phyloP scores from a whole-genome alignment of 2,888 invertebrate species.

The Dynastes maya region DNA sequence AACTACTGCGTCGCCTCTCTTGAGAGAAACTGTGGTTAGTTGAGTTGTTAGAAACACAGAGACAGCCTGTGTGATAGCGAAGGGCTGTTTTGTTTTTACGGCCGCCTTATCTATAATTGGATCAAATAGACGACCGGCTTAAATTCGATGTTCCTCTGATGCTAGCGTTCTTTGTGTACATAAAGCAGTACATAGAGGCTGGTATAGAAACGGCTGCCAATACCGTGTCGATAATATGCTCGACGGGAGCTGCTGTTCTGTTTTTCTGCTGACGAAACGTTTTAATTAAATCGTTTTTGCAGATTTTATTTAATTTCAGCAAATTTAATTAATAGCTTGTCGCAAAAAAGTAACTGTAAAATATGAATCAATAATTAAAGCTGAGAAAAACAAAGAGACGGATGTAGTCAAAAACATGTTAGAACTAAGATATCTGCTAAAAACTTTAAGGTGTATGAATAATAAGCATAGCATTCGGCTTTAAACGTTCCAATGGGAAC shows the following conservation, averaged over 20 bases:
- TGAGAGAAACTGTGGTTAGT: slow-evolving; percentile 59
- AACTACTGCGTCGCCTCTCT: slow-evolving; percentile 48
- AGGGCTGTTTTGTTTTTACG: slow-evolving; percentile 65
- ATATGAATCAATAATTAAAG: neutral
- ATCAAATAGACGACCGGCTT: slow-evolving; percentile 62
- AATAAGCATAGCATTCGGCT: too few relatives aligned
- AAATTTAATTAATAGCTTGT: neutral
- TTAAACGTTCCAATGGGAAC: too few relatives aligned
- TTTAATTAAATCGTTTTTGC: slow-evolving; percentile 6
- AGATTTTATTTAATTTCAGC: neutral
- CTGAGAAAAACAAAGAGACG: too few relatives aligned
- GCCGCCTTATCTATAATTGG: slow-evolving; percentile 65
- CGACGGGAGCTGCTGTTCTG: neutral
- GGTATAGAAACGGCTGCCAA: neutral
- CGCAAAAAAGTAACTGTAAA: neutral
- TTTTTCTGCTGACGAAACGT: slow-evolving; percentile 1
- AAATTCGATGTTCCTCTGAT: slow-evolving; percentile 49
- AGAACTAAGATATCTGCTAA: too few relatives aligned
- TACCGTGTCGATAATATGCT: slow-evolving; percentile 7
- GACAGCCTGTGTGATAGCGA: slow-evolving; percentile 60
- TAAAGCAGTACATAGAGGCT: neutral
- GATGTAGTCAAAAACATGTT: too few relatives aligned
- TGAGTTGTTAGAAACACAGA: slow-evolving; percentile 63
- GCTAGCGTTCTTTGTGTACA: slow-evolving; percentile 30
- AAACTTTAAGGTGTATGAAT: too few relatives aligned